These are phyloP conservation scores for Apistogramma diplotaenia DNA, from an alignment of 2,113 vertebrate genomes.

Conservation along the genomic window DNA sequence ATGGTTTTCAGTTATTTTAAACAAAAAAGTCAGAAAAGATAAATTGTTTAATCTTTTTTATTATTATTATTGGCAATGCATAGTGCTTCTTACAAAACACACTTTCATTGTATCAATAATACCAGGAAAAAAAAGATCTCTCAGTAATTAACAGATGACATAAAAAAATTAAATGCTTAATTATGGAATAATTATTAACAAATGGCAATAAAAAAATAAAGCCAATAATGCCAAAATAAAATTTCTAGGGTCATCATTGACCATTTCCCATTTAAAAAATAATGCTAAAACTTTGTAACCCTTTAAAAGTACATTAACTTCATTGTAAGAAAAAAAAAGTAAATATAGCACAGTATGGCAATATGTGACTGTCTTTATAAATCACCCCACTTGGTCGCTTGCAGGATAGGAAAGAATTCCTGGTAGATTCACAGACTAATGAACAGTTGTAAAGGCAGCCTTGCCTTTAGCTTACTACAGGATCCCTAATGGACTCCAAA, in stretches of 20 bases:
- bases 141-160: too few relatives aligned
- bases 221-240: background rate
- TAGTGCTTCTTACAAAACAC: background rate
- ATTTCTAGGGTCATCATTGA: background rate
- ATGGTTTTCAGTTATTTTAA: background rate
- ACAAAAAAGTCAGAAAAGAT: background rate
- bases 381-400: too few relatives aligned
- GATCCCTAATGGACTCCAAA: background rate
- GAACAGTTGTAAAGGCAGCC: background rate
- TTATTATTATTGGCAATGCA: background rate
- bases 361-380: too few relatives aligned
- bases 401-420: too few relatives aligned
- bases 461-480: background rate
- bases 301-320: too few relatives aligned
- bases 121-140: too few relatives aligned
- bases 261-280: too few relatives aligned
- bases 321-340: too few relatives aligned
- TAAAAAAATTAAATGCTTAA: background rate
- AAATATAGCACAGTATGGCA: too few relatives aligned
- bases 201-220: background rate
- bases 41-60: background rate
- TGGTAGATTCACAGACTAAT: background rate
- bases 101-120: too few relatives aligned
- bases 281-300: too few relatives aligned
- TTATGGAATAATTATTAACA: background rate